phyloP scores from a whole-genome alignment of 2,113 vertebrate species.

The Sapayoa aenigma region DNA sequence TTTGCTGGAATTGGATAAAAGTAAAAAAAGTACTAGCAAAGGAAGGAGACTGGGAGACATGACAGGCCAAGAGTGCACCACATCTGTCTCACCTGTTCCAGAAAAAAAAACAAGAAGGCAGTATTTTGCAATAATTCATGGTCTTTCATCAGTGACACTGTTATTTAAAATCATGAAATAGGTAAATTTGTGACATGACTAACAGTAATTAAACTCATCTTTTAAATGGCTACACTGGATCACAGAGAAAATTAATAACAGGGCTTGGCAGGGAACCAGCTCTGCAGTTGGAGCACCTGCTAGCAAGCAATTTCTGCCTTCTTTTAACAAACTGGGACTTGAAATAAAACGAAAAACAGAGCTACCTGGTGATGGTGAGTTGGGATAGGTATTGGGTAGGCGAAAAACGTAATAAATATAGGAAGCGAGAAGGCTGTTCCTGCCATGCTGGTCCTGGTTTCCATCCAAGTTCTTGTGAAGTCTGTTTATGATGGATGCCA shows the following conservation, averaged over 20 bases:
- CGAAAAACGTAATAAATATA: constrained; percentile 97
- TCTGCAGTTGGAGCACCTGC: background rate
- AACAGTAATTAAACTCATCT: background rate
- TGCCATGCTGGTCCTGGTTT: constrained; percentile 95
- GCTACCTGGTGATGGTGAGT: constrained; percentile 91
- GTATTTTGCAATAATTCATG: background rate
- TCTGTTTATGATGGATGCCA: constrained; percentile 96
- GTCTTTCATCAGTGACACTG: background rate
- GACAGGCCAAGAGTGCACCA: background rate
- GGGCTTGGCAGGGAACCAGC: background rate
- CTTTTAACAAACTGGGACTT: background rate
- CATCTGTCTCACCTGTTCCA: background rate
- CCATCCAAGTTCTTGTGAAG: constrained; percentile 96
- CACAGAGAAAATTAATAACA: background rate
- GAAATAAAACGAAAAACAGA: background rate
- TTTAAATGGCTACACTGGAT: background rate
- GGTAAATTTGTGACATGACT: background rate
- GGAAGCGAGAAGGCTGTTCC: constrained; percentile 94
- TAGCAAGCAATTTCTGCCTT: background rate
- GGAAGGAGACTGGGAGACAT: background rate
- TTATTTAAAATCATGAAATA: background rate
- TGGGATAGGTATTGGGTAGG: constrained; percentile 90
- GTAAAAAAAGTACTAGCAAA: background rate
- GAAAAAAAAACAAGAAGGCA: background rate
- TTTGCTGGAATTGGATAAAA: background rate